Percentiles rank a stretch among this genome's conserved stretches.
These are phyloP conservation scores for Orchesella flavescens DNA, from an alignment of 2,888 invertebrate genomes.

Conservation along the genomic window DNA sequence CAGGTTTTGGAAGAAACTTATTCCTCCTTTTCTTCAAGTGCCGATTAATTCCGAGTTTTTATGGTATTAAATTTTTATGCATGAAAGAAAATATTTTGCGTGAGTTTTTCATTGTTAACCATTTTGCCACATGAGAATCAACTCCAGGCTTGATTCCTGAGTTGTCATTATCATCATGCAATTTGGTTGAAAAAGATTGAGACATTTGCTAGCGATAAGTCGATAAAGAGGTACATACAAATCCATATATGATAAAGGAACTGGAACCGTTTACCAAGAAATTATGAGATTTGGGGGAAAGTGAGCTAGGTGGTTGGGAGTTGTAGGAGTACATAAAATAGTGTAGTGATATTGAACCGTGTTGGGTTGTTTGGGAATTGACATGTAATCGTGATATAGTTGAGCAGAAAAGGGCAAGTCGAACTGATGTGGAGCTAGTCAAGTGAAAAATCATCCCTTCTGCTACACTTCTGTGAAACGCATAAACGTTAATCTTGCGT, in stretches of 20 bases:
- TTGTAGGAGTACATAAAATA: not conserved
- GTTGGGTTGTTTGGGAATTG: not conserved
- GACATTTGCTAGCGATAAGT: too few relatives aligned
- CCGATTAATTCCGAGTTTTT: not conserved
- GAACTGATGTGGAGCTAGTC: not conserved
- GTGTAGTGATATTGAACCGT: too few relatives aligned
- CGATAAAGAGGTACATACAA: too few relatives aligned
- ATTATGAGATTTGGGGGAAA: not conserved
- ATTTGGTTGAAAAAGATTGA: too few relatives aligned
- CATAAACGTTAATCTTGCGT: not conserved
- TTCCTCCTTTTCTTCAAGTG: not conserved
- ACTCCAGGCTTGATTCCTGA: too few relatives aligned
- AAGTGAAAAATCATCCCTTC: constrained; percentile 38
- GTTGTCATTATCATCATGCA: too few relatives aligned
- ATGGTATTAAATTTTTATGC: too few relatives aligned
- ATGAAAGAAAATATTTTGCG: too few relatives aligned
- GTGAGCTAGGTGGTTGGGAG: constrained; percentile 8
- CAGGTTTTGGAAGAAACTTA: not conserved
- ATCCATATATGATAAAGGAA: too few relatives aligned
- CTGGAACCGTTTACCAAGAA: too few relatives aligned
- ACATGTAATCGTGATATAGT: constrained; percentile 13
- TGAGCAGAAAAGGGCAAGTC: constrained; percentile 13
- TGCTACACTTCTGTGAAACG: constrained; percentile 1
- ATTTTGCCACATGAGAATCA: too few relatives aligned
- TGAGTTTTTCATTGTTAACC: too few relatives aligned